Conservation (phyloP, 2,797 vertebrate genomes). For the Chanos chanos region DNA sequence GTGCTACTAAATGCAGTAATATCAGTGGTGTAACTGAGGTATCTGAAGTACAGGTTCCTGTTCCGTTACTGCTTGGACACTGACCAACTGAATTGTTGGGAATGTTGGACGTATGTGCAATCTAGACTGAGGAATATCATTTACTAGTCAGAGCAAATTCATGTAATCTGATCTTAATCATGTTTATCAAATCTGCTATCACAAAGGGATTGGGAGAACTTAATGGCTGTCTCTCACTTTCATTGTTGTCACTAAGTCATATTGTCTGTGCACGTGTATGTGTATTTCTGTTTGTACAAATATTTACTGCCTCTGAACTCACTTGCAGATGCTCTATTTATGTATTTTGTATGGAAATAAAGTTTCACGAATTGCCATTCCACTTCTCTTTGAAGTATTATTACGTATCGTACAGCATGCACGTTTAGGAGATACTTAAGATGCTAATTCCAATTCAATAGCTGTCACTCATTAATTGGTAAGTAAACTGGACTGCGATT, state of each 20-base stretch:
- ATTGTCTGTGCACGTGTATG: slow-evolving; percentile 32
- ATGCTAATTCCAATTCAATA: too few relatives aligned
- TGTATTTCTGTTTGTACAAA: slow-evolving; percentile 58
- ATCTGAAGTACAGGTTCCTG: too few relatives aligned
- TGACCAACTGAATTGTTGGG: slow-evolving; percentile 14
- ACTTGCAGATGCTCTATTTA: slow-evolving; percentile 79
- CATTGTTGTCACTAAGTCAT: slow-evolving; percentile 3
- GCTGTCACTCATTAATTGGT: too few relatives aligned
- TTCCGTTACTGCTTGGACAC: too few relatives aligned
- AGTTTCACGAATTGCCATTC: slow-evolving; percentile 53
- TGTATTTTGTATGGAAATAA: slow-evolving; percentile 80
- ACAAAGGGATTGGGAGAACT: slow-evolving; percentile 29
- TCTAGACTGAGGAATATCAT: slow-evolving; percentile 32
- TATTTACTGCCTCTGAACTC: slow-evolving; percentile 55
- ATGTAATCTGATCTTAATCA: slow-evolving; percentile 28
- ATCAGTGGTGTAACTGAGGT: too few relatives aligned
- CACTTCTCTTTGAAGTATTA: not conserved
- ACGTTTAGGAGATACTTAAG: too few relatives aligned
- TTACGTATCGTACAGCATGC: too few relatives aligned
- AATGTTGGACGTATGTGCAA: slow-evolving; percentile 21
- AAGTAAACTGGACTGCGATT: too few relatives aligned
- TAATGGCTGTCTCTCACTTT: not conserved
- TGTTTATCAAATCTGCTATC: slow-evolving; percentile 14
- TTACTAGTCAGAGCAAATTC: slow-evolving; percentile 3
- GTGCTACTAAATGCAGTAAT: too few relatives aligned